Evolutionary conservation across 2,113 vertebrate genomes (phyloP), one percentile per base, ranked within the genome.

Genomic region (Bubo blakistoni): DNA sequence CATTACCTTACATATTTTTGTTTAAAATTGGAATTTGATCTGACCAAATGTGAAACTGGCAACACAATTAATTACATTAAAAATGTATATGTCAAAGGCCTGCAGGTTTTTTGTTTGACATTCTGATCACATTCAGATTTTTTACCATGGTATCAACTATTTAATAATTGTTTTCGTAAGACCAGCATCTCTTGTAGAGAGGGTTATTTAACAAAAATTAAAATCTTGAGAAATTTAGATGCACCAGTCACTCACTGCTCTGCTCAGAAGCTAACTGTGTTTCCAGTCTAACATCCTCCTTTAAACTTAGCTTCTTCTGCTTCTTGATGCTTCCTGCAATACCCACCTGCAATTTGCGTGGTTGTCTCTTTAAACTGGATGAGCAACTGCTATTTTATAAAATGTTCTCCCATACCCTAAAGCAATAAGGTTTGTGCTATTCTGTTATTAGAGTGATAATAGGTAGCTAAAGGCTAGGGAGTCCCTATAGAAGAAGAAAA

Each of bases 161-260:
- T 92, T 83, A 76, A 72, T 94, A 94, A 81, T 92, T 91, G 70
- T 92, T 95, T 96, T 81, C 58, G 79, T 79, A 91, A 70, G 59
- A 52, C 59, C 82, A 83, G 20, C n/a, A 16, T 63, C 52, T 90
- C 65, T 90, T 52, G 40, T 58, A 78, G 74, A 78, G 71, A 70
- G 26, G 14, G 32, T 74, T 94, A 94, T 90, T 95, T 88, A 96
- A 88, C 42, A 81, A 88, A 87, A 95, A 94, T 62, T 20, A 90
- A 97, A 96, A 94, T 86, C 94, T 95, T 94, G 81, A 92, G 88
- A 66, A 86, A 90, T 90, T 88, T 86, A 70, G 90, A 44, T 78
- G 49, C 47, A 88, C 71, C 59, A n/a, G 47, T 90, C 90, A 58
- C 63, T 95, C 77, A 72, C 57, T 69, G 44, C 47, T 81, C 69